Base-by-base conservation (phyloP, 1,140 invertebrate genomes). In the Drosophila carrolli region DNA sequence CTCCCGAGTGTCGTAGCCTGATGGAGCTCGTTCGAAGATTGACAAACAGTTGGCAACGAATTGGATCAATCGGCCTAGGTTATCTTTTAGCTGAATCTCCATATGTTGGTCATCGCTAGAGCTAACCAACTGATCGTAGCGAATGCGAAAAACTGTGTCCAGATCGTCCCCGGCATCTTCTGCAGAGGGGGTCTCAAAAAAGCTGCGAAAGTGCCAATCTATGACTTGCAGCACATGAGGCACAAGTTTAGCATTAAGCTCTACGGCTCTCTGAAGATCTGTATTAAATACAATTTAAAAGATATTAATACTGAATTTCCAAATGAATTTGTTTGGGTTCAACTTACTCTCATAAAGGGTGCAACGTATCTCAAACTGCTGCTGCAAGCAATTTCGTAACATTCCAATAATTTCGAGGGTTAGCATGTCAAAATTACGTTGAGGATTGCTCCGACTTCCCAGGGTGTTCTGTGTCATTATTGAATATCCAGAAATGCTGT, bases 201-300 rank as follows among this genome's bases (percentile, higher is more conserved):
- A 92, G 8, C 71, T 72, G 2, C 91, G 88, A 59, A 92, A 92
- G 66, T 92, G 90, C 71, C 81, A 91, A 38, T 92, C 91, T 8
- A 92, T 82, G n/a, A 92, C 91, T 59, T 92, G 90, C 2, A 92
- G 14, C 0, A 92, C 72, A 74, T 92, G 91, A 0, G 90, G 90
- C 14, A 85, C 82, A 0, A 92, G 51, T 37, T 92, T 92, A 6
- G 88, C 75, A 83, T 92, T 92, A 0, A 92, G 54, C 43, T 92
- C 90, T 10, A 92, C 88, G n/a, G 91, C 91, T 5, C 90, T 83
- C 29, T 90, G 84, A 8, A 92, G 78, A 75, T 91, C 91, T 91
- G 6, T 13, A 7, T 47, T 16, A 43, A 44, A 3, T 8, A 53
- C 19, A 50, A 27, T 8, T 1, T 2, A 37, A 14, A 47, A 14